These are phyloP conservation scores for Lutjanus argentimaculatus DNA, from an alignment of 2,797 vertebrate genomes.

Conservation along the genomic window DNA sequence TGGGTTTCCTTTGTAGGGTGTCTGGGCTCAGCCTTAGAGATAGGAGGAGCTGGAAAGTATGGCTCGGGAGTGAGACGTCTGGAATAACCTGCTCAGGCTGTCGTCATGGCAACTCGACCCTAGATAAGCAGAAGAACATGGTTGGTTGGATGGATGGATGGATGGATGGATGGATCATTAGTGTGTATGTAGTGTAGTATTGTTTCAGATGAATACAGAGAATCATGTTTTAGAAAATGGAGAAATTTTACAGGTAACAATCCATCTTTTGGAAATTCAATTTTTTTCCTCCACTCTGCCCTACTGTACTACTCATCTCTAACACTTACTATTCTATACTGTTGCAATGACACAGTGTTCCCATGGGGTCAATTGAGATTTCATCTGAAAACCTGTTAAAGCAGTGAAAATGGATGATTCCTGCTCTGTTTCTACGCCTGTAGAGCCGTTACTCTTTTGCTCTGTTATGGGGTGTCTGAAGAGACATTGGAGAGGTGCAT, in stretches of 20 bases:
- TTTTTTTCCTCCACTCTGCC: background rate
- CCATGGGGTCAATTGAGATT: constrained; percentile 1
- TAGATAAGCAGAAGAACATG: too few relatives aligned
- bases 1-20: too few relatives aligned
- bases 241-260: background rate
- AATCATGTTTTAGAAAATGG: background rate
- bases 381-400: constrained; percentile 2
- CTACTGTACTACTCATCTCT: background rate
- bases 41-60: too few relatives aligned
- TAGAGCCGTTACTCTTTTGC: background rate
- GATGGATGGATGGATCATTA: too few relatives aligned
- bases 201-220: background rate
- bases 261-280: background rate
- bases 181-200: background rate
- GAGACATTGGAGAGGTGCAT: background rate
- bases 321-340: background rate
- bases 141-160: too few relatives aligned
- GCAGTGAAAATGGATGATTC: background rate
- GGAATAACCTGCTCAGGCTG: too few relatives aligned
- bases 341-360: background rate
- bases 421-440: background rate
- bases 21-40: too few relatives aligned
- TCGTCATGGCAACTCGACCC: too few relatives aligned
- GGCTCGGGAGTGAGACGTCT: too few relatives aligned
- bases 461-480: background rate